These are phyloP conservation scores for Drosophila kohkoa DNA, from an alignment of 1,140 invertebrate species.

Conservation along the genomic window DNA sequence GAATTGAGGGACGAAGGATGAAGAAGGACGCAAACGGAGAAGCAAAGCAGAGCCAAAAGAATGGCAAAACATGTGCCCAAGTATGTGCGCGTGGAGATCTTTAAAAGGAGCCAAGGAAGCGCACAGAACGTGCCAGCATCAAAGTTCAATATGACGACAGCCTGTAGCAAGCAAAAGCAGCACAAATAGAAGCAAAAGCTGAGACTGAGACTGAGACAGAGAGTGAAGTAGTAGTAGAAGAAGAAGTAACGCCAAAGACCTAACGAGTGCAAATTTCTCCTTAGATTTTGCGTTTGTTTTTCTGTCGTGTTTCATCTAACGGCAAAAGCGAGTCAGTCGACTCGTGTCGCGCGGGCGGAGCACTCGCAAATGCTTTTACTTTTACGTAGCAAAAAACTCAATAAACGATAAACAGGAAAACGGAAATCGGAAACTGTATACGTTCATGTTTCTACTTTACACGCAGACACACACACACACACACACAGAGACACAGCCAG, in stretches of 20 bases:
- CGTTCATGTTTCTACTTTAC: conserved; percentile 67
- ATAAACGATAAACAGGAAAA: conserved; percentile 83
- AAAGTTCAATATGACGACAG: conserved; percentile 79
- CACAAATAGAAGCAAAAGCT: no score
- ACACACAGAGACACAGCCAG: conserved; percentile 7
- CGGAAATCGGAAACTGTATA: conserved; percentile 82
- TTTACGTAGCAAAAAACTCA: conserved; percentile 74
- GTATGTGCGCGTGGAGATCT: conserved; percentile 76
- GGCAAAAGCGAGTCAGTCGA: background rate
- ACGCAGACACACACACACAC: conserved; percentile 35
- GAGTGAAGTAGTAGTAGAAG: conserved; percentile 15
- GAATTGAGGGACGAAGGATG: background rate
- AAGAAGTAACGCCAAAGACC: conserved; percentile 48
- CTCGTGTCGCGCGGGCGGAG: conserved; percentile 18
- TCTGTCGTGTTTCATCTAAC: conserved; percentile 20
- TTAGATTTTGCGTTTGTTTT: conserved; percentile 47
- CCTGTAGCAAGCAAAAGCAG: conserved; percentile 8
- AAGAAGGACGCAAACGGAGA: background rate
- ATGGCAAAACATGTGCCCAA: conserved; percentile 71
- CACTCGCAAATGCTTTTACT: conserved; percentile 69
- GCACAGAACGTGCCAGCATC: conserved; percentile 76
- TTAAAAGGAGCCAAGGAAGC: conserved; percentile 57
- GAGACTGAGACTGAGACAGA: no score
- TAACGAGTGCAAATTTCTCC: conserved; percentile 80
- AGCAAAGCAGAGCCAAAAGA: conserved; percentile 35